Base-by-base conservation (phyloP, 1,140 invertebrate species). In the Drosophila sp. region DNA sequence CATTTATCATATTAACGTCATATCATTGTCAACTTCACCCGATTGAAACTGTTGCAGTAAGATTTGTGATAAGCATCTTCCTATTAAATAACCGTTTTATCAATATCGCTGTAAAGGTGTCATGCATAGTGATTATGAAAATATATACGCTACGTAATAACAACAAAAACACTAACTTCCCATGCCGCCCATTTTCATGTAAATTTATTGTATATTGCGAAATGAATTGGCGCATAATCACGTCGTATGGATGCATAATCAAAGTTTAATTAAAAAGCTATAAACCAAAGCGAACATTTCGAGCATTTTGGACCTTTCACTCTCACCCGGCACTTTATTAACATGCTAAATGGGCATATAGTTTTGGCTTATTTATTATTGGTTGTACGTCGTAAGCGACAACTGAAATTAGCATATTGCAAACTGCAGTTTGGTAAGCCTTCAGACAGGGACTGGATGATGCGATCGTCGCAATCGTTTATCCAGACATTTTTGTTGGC, bases 181-280 rank as follows among this genome's bases (percentile, higher is more conserved):
- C 81, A 75, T 65, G 65, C 58, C 62, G 54, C 46, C 65, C 54
- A 86, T 84, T 80, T 86, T 81, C 34, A 84, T 86, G 78, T 79
- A 75, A 86, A 81, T 86, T 46, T 51, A 7, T 59, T 61, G 67
- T 58, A 53, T 63, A 66, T 84, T 80, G 84, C 78, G 50, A 80
- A 76, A 86, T 56, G 53, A 59, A 65, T 48, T 50, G 67, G 66
- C 54, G 78, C 57, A 63, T 59, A 63, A 76, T 81, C 63, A 71
- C 53, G 36, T 40, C 32, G 16, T 21, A 59, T 32, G 45, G 27
- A 65, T 43, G 36, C 51, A 72, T 83, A 83, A 87, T 72, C 78
- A 56, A 66, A 56, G 63, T 29, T 48, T 57, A 74, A 75, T 84
- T 73, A 78, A 72, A 71, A 72, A 63, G 53, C 77, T 48, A 69